Base-by-base conservation (phyloP, 2,113 vertebrate species). In the Salvelinus sp. region DNA sequence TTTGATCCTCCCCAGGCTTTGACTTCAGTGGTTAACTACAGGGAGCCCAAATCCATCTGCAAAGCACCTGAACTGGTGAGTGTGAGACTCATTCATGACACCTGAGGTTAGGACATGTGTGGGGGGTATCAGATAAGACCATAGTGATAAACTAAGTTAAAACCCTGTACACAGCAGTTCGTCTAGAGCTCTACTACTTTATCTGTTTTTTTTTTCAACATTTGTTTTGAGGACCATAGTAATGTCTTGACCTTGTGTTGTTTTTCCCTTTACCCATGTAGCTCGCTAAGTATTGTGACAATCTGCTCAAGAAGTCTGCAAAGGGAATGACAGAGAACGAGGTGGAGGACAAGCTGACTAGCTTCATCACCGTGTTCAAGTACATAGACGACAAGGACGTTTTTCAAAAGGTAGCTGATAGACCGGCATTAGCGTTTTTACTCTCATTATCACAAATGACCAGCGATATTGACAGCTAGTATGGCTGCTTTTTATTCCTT, bases 201-300 rank as follows among this genome's bases (percentile, higher is more conserved):
- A 44, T 2, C 38, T 44, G 7, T 44, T 2, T 2, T 10, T 12
- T 44, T 44, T 44, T 12, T 12, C 38, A 44, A 44, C 9, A 10
- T 44, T 44, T 44, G 38, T 44, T 44, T 44, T 44, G 38, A 44
- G 38, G 16, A 54, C 50, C 50, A 54, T 16, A 18, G 50, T 54
- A 16, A 54, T 18, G 16, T 54, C 50, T 60, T 60, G 30, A 70
- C 20, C 7, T 47, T 90, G 76, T 88, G 76, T 82, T 27, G 71
- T 70, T 80, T 72, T 62, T 57, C 30, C 76, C 90, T 91, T 87
- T 90, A 72, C 82, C 48, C 44, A 79, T 92, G 84, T 91, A 99
- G 98, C 95, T 99, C 90, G 97, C 98, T 72, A 99, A 99, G 91
- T 99, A 99, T 93, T 99, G 98, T 93, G 98, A 99, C 94, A 99